Evolutionary conservation across 2,888 invertebrate species (phyloP).

Genomic region (Coleophora deauratella): DNA sequence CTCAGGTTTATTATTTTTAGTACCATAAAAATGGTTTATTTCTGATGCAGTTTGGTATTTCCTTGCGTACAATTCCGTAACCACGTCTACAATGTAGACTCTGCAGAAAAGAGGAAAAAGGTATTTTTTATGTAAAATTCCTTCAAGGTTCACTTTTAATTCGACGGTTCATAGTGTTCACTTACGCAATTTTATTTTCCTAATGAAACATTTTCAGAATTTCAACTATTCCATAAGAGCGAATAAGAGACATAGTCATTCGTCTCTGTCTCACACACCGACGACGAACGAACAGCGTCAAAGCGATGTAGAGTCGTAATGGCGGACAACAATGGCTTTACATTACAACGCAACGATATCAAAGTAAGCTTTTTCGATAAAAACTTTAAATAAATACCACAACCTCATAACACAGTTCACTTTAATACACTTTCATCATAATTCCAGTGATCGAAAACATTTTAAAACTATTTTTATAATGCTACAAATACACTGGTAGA

Average conservation of each 20-base stretch:
- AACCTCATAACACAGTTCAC: constrained; percentile 18
- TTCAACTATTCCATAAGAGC: constrained; percentile 18
- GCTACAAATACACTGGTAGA: constrained; percentile 48
- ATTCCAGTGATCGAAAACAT: constrained; percentile 4
- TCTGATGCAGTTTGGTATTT: too few relatives aligned
- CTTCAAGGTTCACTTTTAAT: too few relatives aligned
- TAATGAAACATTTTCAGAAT: too few relatives aligned
- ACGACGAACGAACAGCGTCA: constrained; percentile 23
- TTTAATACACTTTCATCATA: constrained; percentile 21
- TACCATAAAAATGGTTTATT: too few relatives aligned
- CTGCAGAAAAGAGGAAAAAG: too few relatives aligned
- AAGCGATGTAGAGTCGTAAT: constrained; percentile 38
- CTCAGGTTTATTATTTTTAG: too few relatives aligned
- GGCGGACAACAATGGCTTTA: constrained; percentile 31
- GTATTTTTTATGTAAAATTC: too few relatives aligned
- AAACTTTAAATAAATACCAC: constrained; percentile 21
- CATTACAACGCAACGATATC: too few relatives aligned
- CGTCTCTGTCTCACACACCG: constrained; percentile 35
- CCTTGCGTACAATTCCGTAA: too few relatives aligned
- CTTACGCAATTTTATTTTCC: too few relatives aligned
- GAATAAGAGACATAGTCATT: constrained; percentile 46
- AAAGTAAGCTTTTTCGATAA: constrained; percentile 17
- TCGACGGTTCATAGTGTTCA: too few relatives aligned
- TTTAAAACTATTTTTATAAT: constrained; percentile 30
- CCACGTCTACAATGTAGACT: too few relatives aligned